These are phyloP conservation scores for Rhaphigaster nebulosa DNA, from an alignment of 2,888 invertebrate species.

Conservation along the genomic window DNA sequence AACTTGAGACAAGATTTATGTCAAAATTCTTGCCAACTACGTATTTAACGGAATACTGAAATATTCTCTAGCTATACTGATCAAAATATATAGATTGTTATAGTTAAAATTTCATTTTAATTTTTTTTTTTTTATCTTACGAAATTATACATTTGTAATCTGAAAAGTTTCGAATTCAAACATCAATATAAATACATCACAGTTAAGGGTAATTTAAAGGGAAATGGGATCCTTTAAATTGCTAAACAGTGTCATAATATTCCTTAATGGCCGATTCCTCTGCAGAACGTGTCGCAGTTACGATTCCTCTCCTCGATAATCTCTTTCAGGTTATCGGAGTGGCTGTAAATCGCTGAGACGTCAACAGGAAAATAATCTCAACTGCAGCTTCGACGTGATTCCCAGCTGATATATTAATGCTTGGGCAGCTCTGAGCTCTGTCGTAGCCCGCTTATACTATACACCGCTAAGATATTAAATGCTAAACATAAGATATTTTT, in stretches of 20 bases:
- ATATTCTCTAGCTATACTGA: too few relatives aligned
- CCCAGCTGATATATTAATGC: not conserved
- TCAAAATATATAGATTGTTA: too few relatives aligned
- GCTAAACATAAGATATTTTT: not conserved
- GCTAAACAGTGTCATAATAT: not conserved
- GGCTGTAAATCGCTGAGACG: conserved; percentile 13
- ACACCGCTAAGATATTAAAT: not conserved
- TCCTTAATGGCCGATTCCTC: not conserved
- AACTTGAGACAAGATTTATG: too few relatives aligned
- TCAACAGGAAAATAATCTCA: conserved; percentile 14
- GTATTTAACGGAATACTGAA: too few relatives aligned
- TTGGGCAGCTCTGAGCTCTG: not conserved
- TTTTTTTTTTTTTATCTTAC: too few relatives aligned
- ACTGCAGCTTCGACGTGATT: not conserved
- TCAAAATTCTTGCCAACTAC: too few relatives aligned
- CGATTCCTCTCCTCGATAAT: not conserved
- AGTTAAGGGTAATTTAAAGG: not conserved
- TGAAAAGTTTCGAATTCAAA: too few relatives aligned
- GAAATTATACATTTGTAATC: too few relatives aligned
- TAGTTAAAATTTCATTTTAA: too few relatives aligned
- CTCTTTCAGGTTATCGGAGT: not conserved
- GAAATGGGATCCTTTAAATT: not conserved
- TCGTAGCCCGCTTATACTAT: not conserved
- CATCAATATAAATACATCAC: not conserved
- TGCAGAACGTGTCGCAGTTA: not conserved